Percentiles rank a stretch among this genome's conserved stretches.
These are phyloP conservation scores for Tenthredo amoena DNA, from an alignment of 2,888 invertebrate genomes.

Conservation along the genomic window DNA sequence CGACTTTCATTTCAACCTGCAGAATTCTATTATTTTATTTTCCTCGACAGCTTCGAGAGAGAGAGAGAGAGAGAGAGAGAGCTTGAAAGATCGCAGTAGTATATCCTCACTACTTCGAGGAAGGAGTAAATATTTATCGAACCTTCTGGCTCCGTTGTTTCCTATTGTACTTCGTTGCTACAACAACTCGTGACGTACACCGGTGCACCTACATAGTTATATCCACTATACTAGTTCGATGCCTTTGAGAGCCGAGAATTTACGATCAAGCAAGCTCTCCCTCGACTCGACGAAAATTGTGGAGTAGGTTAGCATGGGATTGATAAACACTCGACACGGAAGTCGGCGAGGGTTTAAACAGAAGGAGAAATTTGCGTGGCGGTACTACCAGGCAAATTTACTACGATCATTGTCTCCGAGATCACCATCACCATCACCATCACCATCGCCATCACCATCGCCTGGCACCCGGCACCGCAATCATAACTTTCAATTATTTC, in stretches of 20 bases:
- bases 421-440: conserved; percentile 21
- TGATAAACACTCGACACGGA: conserved; percentile 26
- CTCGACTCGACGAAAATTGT: background rate
- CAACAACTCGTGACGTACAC: conserved; percentile 14
- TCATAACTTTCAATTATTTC: conserved; percentile 41
- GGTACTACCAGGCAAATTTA: conserved; percentile 5
- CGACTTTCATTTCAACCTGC: background rate
- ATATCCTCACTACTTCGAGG: background rate
- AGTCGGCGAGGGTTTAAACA: background rate
- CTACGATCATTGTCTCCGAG: conserved; percentile 17
- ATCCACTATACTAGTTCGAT: background rate
- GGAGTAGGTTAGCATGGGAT: background rate
- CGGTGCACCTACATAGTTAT: background rate
- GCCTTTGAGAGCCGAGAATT: background rate
- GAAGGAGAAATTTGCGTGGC: background rate
- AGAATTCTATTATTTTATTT: background rate
- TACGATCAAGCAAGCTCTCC: background rate
- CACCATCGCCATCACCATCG: background rate
- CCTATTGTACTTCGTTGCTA: conserved; percentile 9
- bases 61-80: background rate
- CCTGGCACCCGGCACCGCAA: conserved; percentile 1
- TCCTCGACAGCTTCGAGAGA: background rate
- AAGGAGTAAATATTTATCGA: conserved; percentile 15
- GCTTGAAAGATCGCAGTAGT: background rate
- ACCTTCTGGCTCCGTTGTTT: background rate